Conservation (phyloP, 1,140 invertebrate species). For the Meloidogyne chitwoodi region DNA sequence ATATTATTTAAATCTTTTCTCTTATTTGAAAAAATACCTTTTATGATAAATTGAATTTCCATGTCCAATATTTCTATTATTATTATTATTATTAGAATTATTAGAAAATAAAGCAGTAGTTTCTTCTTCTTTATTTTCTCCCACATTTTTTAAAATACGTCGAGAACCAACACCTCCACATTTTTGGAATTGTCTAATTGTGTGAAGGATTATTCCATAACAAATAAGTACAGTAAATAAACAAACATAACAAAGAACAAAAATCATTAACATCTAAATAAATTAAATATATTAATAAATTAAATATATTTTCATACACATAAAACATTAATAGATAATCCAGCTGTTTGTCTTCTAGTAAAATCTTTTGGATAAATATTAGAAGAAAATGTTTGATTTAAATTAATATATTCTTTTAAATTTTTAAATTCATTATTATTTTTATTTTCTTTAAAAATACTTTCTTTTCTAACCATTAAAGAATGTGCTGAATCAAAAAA, state of each 20-base stretch:
- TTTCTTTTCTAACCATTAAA: constrained; percentile 44
- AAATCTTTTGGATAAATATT: constrained; percentile 16
- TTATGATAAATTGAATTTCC: constrained; percentile 23
- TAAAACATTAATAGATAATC: constrained; percentile 43
- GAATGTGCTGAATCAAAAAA: constrained; percentile 49
- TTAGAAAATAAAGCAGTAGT: background rate
- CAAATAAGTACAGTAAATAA: constrained; percentile 48
- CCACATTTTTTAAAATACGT: background rate
- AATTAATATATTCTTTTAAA: background rate
- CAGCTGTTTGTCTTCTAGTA: constrained; percentile 38
- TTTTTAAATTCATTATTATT: background rate
- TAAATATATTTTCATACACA: background rate
- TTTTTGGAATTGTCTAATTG: constrained; percentile 56
- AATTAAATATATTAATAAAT: background rate
- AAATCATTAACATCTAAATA: constrained; percentile 42
- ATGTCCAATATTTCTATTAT: background rate
- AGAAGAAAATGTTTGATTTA: background rate
- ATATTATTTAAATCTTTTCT: too few species aligned
- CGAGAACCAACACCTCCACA: constrained; percentile 18
- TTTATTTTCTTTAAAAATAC: constrained; percentile 25
- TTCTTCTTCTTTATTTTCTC: background rate
- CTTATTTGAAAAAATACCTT: background rate
- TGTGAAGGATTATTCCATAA: constrained; percentile 54
- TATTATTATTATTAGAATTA: background rate
- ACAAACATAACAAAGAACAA: constrained; percentile 53